Base-by-base conservation (phyloP, 2,888 invertebrate genomes). In the Epirrhoe alternata region DNA sequence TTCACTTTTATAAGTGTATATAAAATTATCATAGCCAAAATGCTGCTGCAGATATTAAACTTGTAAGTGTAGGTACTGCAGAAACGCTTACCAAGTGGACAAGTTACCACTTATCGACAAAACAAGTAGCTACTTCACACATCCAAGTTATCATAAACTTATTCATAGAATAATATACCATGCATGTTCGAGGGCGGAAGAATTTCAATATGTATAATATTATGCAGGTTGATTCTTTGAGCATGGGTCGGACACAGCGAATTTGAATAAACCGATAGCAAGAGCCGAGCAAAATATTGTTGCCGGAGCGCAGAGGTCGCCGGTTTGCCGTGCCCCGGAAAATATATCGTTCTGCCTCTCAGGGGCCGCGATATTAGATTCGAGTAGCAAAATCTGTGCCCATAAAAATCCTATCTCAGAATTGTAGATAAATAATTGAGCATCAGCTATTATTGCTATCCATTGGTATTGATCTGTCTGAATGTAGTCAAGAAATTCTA, bases 121-220 rank as follows among this genome's bases (percentile, higher is more conserved):
- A 71, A 47, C 64, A 68, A 64, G 74, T 62, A 64, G 60, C 33
- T 72, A 72, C 74, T 80, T 78, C 75, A 75, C 79, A 79, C 80
- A 82, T 82, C 77, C 77, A 76, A 69, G 75, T 72, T 62, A 77
- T 77, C 77, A 81, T 82, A 86, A 88, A 86, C 80, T 84, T 88
- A 89, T 92, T 89, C 90, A 90, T 92, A 86, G 86, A 86, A 87
- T 87, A 86, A 90, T 88, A 88, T 86, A 87, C 84, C 79, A 79
- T 83, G 79, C 80, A 85, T 87, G 84, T 86, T 86, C 82, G 81
- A 84, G 83, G 83, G 85, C 82, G 84, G 85, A 89, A 88, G 88
- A 90, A 90, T 92, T 91, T 91, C 90, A 91, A 92, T 92, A 92
- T 90, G 87, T 91, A 89, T 91, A 90, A 90, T 89, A 87, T 89